Percentiles rank a stretch among this genome's conserved stretches.
Evolutionary conservation across 2,888 invertebrate genomes (phyloP).

Genomic region (Drosophila quinaria): DNA sequence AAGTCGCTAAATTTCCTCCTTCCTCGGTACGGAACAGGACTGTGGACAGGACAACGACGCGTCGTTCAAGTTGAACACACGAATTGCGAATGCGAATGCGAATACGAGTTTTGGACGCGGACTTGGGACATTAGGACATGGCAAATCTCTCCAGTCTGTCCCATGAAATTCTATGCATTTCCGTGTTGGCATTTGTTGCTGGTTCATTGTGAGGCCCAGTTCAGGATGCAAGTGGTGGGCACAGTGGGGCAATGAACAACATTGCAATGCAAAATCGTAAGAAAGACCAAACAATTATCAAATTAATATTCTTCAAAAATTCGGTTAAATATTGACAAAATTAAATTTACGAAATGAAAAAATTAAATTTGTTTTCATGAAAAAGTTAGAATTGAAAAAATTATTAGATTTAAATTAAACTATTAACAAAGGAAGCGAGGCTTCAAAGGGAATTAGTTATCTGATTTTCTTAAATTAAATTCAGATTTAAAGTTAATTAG

Average conservation of each 20-base stretch:
- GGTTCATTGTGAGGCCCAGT: slow-evolving; percentile 59
- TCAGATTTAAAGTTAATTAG: no score
- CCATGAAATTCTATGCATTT: slow-evolving; percentile 75
- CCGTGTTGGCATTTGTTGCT: slow-evolving; percentile 81
- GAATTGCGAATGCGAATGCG: slow-evolving; percentile 31
- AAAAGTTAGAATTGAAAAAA: no score
- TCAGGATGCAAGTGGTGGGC: slow-evolving; percentile 18
- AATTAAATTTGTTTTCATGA: no score
- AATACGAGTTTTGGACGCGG: slow-evolving; percentile 8
- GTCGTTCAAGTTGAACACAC: slow-evolving; percentile 46
- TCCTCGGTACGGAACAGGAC: neutral
- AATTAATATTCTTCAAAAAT: no score
- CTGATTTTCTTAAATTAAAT: no score
- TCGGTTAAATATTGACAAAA: no score
- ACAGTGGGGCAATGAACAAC: slow-evolving; percentile 34
- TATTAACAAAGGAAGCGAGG: no score
- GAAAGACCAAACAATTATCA: no score
- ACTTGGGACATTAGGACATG: slow-evolving; percentile 11
- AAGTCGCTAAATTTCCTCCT: slow-evolving; percentile 24
- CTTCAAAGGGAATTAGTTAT: no score
- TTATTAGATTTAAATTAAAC: no score
- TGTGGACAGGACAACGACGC: slow-evolving; percentile 39
- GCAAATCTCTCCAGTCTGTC: slow-evolving; percentile 34
- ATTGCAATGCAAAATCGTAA: neutral
- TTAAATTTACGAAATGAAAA: no score